Conservation (phyloP, 2,888 invertebrate species). For the Nomada fabriciana region DNA sequence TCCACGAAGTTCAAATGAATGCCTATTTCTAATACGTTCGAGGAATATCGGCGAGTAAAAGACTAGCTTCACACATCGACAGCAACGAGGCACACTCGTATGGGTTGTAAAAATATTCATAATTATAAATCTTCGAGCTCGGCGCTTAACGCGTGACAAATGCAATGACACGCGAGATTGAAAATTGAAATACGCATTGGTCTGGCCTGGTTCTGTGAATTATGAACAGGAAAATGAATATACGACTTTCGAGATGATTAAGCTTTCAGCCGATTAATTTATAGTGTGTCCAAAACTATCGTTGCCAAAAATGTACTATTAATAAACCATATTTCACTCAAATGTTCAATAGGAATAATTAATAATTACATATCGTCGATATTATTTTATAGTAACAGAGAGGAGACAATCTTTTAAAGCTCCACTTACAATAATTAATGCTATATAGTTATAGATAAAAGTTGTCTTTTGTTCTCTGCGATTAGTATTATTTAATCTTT, state of each 20-base stretch:
- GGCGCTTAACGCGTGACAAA: neutral
- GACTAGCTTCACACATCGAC: neutral
- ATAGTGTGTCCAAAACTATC: neutral
- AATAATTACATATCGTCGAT: too few species aligned
- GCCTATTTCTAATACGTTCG: slow-evolving; percentile 8
- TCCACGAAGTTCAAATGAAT: slow-evolving; percentile 12
- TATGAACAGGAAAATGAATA: neutral
- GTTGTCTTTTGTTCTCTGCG: too few species aligned
- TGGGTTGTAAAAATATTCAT: too few species aligned
- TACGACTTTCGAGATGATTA: neutral
- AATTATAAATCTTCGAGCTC: neutral
- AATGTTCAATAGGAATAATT: too few species aligned
- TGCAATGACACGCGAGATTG: neutral
- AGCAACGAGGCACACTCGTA: neutral
- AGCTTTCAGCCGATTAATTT: too few species aligned
- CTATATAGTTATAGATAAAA: too few species aligned
- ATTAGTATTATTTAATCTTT: too few species aligned
- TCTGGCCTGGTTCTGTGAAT: neutral
- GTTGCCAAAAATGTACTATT: too few species aligned
- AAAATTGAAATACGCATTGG: neutral
- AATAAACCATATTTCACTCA: too few species aligned
- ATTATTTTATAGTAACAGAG: too few species aligned
- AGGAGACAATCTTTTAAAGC: too few species aligned
- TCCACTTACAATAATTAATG: too few species aligned
- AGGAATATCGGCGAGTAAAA: neutral